Evolutionary conservation across 2,888 invertebrate species (phyloP).

Genomic region (Brachypalpus laphriformis): DNA sequence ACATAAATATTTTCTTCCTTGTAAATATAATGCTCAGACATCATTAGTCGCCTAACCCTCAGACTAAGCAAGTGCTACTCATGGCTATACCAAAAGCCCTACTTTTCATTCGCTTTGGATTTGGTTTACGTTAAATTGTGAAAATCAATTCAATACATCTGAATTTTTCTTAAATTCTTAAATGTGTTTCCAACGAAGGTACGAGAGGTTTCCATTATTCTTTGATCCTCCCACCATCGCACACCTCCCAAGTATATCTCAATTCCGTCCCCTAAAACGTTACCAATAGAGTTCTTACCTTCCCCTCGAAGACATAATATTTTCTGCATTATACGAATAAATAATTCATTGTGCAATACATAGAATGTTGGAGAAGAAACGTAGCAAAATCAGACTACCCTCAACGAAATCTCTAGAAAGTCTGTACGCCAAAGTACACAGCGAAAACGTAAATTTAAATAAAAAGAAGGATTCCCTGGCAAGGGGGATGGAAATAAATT

Average conservation of each 20-base stretch:
- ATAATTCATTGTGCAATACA: conserved; percentile 41
- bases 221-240: background rate
- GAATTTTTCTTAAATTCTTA: too few species aligned
- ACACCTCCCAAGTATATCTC: background rate
- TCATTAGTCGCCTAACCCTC: too few species aligned
- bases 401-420: too few species aligned
- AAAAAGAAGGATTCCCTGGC: conserved; percentile 27
- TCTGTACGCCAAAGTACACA: background rate
- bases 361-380: background rate
- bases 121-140: too few species aligned
- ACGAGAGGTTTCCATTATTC: background rate
- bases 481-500: conserved; percentile 44
- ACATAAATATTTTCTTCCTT: too few species aligned
- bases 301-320: conserved; percentile 7
- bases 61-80: too few species aligned
- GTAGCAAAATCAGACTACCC: background rate
- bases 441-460: conserved; percentile 39
- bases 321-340: conserved; percentile 36
- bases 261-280: background rate
- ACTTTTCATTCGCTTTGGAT: too few species aligned
- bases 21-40: too few species aligned
- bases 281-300: conserved; percentile 6
- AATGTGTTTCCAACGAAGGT: background rate
- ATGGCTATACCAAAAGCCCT: too few species aligned
- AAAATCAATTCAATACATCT: too few species aligned